phyloP scores from a whole-genome alignment of 2,888 invertebrate genomes.

The Phyto melanocephala region DNA sequence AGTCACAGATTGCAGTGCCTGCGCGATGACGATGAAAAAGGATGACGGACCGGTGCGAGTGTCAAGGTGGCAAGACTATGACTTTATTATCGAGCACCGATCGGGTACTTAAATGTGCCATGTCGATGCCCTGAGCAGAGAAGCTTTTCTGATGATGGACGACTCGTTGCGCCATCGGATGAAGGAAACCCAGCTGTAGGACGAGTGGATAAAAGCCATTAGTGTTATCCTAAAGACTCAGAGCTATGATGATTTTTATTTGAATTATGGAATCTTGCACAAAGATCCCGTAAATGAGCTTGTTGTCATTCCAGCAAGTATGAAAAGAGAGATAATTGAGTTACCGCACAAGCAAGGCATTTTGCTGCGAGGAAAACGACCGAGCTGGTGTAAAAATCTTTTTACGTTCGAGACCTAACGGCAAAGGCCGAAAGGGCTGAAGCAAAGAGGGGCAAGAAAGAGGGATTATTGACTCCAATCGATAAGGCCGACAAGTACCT shows the following conservation, averaged over 20 bases:
- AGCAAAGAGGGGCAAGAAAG: constrained; percentile 25
- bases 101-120: constrained; percentile 54
- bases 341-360: constrained; percentile 74
- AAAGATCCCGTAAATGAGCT: constrained; percentile 31
- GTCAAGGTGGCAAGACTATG: constrained; percentile 54
- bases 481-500: constrained; percentile 65
- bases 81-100: constrained; percentile 52
- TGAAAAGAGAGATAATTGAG: constrained; percentile 70
- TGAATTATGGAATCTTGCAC: constrained; percentile 27
- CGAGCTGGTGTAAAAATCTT: constrained; percentile 22
- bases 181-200: constrained; percentile 4
- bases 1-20: constrained; percentile 65
- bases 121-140: constrained; percentile 56
- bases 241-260: constrained; percentile 34
- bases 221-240: constrained; percentile 7
- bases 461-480: constrained; percentile 33
- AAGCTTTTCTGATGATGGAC: background rate
- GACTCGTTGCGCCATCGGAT: background rate
- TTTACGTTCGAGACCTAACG: constrained; percentile 30
- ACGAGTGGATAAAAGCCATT: constrained; percentile 12
- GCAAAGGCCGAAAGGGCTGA: background rate
- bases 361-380: constrained; percentile 69
- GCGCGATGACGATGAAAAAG: constrained; percentile 44
- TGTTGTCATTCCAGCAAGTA: background rate
- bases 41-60: constrained; percentile 45